Conservation (phyloP, 2,113 vertebrate genomes). For the Rhombomys opimus region DNA sequence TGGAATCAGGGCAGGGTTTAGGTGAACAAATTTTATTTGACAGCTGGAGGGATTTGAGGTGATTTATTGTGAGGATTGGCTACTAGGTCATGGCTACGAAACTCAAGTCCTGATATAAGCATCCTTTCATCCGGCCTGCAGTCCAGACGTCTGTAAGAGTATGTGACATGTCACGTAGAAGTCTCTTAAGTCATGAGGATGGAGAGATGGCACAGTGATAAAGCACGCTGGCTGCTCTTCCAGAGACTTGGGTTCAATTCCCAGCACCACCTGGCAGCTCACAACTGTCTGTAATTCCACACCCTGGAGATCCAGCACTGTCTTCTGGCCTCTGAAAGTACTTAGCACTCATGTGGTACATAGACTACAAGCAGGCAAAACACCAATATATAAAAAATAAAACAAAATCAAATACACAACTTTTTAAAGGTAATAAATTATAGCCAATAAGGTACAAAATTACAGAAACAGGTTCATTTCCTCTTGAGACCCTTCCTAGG, state of each 20-base stretch:
- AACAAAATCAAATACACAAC: neutral
- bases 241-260: neutral
- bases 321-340: neutral
- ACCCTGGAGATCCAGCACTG: neutral
- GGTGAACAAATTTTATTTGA: conserved; percentile 40
- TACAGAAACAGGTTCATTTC: conserved; percentile 1
- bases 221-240: neutral
- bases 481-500: neutral
- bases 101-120: conserved; percentile 41
- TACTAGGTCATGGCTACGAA: conserved; percentile 65
- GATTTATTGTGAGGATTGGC: conserved; percentile 60
- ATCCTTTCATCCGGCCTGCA: neutral
- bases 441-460: conserved; percentile 19
- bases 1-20: conserved; percentile 15
- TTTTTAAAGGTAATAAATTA: conserved; percentile 44
- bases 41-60: conserved; percentile 36
- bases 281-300: neutral
- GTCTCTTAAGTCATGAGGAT: neutral
- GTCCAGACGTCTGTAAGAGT: conserved; percentile 21
- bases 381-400: neutral
- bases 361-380: neutral
- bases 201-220: neutral
- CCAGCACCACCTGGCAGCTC: neutral
- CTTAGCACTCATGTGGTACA: too few species aligned
- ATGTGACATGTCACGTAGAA: conserved; percentile 4